These are phyloP conservation scores for Lepeophtheirus nordmannii DNA, from an alignment of 2,888 invertebrate genomes.

Conservation along the genomic window DNA sequence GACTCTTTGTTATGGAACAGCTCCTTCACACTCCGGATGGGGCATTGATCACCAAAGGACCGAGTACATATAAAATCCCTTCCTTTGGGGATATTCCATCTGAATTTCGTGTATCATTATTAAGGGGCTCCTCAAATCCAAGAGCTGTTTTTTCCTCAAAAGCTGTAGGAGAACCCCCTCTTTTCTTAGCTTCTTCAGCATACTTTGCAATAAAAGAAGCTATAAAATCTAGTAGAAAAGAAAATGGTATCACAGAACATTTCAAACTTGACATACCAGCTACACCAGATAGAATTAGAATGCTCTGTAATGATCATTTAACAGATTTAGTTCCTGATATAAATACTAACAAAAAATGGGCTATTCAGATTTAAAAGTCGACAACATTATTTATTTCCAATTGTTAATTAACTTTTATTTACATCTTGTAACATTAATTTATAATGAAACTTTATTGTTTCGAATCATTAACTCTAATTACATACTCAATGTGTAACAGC, in stretches of 20 bases:
- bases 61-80: slow-evolving; percentile 83
- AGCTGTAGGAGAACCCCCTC: slow-evolving; percentile 88
- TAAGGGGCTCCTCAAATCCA: slow-evolving; percentile 73
- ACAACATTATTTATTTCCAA: background rate
- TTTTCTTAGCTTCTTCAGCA: slow-evolving; percentile 67
- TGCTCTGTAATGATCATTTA: background rate
- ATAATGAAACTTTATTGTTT: too few relatives aligned
- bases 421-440: too few relatives aligned
- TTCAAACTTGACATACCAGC: slow-evolving; percentile 2
- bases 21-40: slow-evolving; percentile 69
- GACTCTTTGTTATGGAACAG: slow-evolving; percentile 76
- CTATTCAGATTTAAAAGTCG: background rate
- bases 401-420: background rate
- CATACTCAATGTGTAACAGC: too few relatives aligned
- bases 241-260: slow-evolving; percentile 32
- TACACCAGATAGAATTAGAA: background rate
- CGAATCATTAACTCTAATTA: too few relatives aligned
- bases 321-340: background rate
- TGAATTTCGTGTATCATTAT: slow-evolving; percentile 67
- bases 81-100: slow-evolving; percentile 76
- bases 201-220: slow-evolving; percentile 83
- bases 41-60: slow-evolving; percentile 62
- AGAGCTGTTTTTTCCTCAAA: slow-evolving; percentile 88
- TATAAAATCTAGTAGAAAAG: slow-evolving; percentile 56
- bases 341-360: background rate